Percentiles rank a stretch among this genome's conserved stretches.
These are phyloP conservation scores for Eurytoma californica DNA, from an alignment of 2,888 invertebrate genomes.

Conservation along the genomic window DNA sequence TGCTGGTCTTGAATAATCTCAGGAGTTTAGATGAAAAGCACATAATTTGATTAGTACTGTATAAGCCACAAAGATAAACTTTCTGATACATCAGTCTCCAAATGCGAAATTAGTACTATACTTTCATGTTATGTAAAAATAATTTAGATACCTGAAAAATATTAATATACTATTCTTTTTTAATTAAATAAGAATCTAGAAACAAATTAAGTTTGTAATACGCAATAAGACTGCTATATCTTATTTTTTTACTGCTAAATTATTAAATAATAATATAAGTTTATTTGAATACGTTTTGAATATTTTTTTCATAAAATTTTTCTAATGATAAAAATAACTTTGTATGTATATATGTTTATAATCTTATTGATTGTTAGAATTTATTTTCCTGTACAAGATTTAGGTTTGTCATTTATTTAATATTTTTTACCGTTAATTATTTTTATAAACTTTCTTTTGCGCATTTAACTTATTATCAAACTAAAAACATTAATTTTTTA, in stretches of 20 bases:
- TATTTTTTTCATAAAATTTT: constrained; percentile 13
- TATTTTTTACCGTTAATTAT: too few relatives aligned
- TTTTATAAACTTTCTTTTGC: too few relatives aligned
- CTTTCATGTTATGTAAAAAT: constrained; percentile 45
- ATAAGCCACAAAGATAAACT: constrained; percentile 42
- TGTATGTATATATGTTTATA: too few relatives aligned
- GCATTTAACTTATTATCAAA: too few relatives aligned
- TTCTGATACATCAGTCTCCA: constrained; percentile 19
- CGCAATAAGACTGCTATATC: constrained; percentile 56
- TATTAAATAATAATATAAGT: constrained; percentile 47
- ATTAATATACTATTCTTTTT: constrained; percentile 38
- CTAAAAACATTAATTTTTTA: too few relatives aligned
- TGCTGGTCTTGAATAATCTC: constrained; percentile 48
- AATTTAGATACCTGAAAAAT: constrained; percentile 39
- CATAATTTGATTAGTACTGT: constrained; percentile 50
- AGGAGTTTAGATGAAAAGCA: constrained; percentile 40
- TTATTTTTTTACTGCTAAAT: constrained; percentile 55
- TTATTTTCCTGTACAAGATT: too few relatives aligned
- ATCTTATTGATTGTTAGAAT: too few relatives aligned
- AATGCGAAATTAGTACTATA: constrained; percentile 28
- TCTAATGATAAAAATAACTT: too few relatives aligned
- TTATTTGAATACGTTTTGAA: constrained; percentile 48
- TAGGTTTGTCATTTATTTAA: too few relatives aligned
- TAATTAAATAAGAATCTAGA: constrained; percentile 51
- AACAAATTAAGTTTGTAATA: constrained; percentile 52